Conservation (phyloP, 2,888 invertebrate genomes). For the Parnassius apollo region DNA sequence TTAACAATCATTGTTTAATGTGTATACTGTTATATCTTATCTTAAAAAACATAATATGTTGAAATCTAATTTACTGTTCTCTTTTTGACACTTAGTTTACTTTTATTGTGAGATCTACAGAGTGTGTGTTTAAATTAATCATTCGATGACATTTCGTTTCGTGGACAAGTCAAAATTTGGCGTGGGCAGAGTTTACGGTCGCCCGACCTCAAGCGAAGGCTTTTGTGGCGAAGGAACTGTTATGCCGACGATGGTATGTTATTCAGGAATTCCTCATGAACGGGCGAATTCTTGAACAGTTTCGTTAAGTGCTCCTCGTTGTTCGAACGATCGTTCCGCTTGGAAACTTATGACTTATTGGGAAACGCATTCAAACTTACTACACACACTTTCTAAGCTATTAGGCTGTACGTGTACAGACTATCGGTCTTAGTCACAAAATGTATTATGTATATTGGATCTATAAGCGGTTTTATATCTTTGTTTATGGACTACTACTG, state of each 20-base stretch:
- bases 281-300: conserved; percentile 9
- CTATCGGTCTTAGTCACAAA: too few species aligned
- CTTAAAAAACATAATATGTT: too few species aligned
- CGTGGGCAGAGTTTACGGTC: conserved; percentile 14
- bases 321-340: conserved; percentile 4
- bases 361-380: neutral
- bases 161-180: neutral
- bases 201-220: neutral
- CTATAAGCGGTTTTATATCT: too few species aligned
- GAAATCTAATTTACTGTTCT: neutral
- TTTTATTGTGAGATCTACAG: neutral
- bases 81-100: neutral
- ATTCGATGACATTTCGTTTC: conserved; percentile 6
- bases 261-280: conserved; percentile 12
- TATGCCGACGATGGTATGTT: neutral
- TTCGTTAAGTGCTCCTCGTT: conserved; percentile 10
- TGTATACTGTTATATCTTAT: neutral
- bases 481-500: too few species aligned
- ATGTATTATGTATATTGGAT: too few species aligned
- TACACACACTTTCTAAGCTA: neutral
- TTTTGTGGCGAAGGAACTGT: conserved; percentile 10
- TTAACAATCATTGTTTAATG: neutral
- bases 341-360: conserved; percentile 4
- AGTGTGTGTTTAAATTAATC: conserved; percentile 9
- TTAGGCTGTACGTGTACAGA: neutral